phyloP scores from a whole-genome alignment of 2,888 invertebrate genomes.

The Tetramorium bicarinatum region DNA sequence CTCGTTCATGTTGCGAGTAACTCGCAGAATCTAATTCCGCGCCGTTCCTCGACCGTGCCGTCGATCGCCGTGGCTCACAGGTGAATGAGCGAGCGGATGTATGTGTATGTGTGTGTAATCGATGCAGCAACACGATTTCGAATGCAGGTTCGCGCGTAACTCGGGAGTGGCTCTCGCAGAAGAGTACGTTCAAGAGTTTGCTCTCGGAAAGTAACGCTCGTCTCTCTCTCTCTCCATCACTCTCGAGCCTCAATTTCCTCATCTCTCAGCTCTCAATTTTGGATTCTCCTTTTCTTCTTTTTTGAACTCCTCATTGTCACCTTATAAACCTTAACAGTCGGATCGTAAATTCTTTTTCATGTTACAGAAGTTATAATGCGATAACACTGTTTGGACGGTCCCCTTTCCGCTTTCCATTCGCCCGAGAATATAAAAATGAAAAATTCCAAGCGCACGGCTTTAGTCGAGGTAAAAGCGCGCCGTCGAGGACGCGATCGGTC shows the following conservation, averaged over 20 bases:
- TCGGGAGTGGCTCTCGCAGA: constrained; percentile 27
- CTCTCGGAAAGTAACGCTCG: constrained; percentile 17
- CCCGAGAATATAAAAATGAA: background rate
- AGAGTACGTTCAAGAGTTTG: constrained; percentile 16
- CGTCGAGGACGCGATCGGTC: constrained; percentile 55
- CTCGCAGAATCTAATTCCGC: constrained; percentile 5
- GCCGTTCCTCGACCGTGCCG: background rate
- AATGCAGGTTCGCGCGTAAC: constrained; percentile 26
- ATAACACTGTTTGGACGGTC: background rate
- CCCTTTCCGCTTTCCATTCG: background rate
- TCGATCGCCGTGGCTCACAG: constrained; percentile 18
- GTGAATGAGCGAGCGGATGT: constrained; percentile 19
- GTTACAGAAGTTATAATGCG: background rate
- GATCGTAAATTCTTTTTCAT: background rate
- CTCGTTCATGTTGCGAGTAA: background rate
- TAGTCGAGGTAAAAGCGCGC: constrained; percentile 18
- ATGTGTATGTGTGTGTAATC: background rate
- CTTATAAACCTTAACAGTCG: background rate
- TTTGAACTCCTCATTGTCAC: background rate
- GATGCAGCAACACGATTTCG: constrained; percentile 26
- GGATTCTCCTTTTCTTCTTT: background rate
- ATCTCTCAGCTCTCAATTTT: background rate
- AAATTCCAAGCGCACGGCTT: background rate
- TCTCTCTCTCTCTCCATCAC: background rate
- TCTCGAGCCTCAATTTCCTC: background rate